Conservation (phyloP, 2,113 vertebrate species). For the Leiothrix lutea region DNA sequence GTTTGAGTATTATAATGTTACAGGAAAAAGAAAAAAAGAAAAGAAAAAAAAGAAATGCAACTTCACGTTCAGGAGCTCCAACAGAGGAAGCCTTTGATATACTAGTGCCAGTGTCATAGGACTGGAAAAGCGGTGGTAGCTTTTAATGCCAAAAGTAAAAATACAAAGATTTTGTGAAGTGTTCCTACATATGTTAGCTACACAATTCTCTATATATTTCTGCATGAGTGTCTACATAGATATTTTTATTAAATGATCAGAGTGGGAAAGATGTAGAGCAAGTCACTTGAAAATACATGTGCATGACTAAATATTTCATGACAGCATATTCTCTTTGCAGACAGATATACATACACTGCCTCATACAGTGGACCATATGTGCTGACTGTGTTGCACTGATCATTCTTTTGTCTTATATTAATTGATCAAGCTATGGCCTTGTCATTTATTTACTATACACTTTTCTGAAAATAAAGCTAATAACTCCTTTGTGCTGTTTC, state of each 20-base stretch:
- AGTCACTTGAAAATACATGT: background rate
- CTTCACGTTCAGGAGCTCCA: background rate
- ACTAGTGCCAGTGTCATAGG: background rate
- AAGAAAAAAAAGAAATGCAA: background rate
- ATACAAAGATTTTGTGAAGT: background rate
- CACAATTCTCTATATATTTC: background rate
- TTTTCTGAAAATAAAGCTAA: background rate
- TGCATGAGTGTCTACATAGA: background rate
- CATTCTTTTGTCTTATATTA: background rate
- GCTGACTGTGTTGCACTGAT: background rate
- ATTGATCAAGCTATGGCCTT: background rate
- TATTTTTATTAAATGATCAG: background rate
- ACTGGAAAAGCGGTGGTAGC: background rate
- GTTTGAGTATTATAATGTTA: background rate
- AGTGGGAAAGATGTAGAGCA: background rate
- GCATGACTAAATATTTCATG: background rate
- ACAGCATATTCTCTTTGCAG: background rate
- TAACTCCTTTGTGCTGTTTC: background rate
- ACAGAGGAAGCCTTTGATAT: background rate
- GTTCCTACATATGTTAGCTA: background rate
- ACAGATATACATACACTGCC: background rate
- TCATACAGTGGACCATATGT: background rate
- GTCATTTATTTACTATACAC: rapidly evolving
- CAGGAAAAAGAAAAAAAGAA: too few species aligned
- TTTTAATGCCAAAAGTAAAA: background rate